Evolutionary conservation across 2,888 invertebrate genomes (phyloP).

Genomic region (Pterostichus madidus): DNA sequence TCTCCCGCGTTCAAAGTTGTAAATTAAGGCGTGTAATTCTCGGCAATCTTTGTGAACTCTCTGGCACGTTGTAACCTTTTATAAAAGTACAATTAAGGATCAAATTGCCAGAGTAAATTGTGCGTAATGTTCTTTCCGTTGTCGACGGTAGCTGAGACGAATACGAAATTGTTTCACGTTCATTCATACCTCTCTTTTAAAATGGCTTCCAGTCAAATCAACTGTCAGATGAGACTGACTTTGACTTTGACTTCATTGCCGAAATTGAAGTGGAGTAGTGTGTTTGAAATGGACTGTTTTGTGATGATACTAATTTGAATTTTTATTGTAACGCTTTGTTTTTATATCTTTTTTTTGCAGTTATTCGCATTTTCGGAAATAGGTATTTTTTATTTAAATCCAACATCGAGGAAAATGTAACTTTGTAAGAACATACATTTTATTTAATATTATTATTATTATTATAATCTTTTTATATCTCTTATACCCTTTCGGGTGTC

Average conservation of each 20-base stretch:
- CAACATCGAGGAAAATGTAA: too few species aligned
- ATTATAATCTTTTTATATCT: too few species aligned
- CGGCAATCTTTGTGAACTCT: constrained; percentile 28
- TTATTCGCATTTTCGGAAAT: too few species aligned
- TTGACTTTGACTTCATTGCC: neutral
- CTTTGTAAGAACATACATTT: too few species aligned
- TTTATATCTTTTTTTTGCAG: too few species aligned
- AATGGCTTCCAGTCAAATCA: constrained; percentile 40
- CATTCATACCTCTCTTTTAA: constrained; percentile 46
- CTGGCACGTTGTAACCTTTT: constrained; percentile 47
- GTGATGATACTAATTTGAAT: neutral
- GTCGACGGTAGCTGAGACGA: constrained; percentile 46
- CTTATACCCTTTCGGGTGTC: too few species aligned
- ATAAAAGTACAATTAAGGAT: constrained; percentile 63
- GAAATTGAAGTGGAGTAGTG: neutral
- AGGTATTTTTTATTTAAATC: too few species aligned
- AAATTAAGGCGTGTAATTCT: constrained; percentile 36
- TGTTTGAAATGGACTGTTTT: neutral
- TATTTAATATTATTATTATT: too few species aligned
- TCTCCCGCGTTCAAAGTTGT: neutral
- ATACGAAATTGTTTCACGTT: constrained; percentile 63
- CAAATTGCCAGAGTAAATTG: constrained; percentile 64
- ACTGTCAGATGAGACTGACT: neutral
- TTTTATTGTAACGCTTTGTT: neutral
- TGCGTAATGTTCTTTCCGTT: constrained; percentile 63